phyloP scores from a whole-genome alignment of 2,888 invertebrate genomes.

The Mythimna loreyi region DNA sequence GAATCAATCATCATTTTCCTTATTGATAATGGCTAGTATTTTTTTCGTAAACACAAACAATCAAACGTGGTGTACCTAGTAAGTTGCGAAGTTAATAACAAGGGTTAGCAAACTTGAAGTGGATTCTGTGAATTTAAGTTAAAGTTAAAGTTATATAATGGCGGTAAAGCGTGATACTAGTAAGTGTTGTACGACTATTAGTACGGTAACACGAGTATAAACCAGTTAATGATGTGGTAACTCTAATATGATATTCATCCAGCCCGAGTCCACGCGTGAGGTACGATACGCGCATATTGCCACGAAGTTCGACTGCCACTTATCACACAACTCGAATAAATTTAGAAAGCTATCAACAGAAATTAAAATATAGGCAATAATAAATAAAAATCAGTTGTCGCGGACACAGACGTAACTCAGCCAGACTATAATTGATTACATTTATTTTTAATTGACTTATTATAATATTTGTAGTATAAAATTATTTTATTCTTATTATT shows the following conservation, averaged over 20 bases:
- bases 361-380: conserved; percentile 71
- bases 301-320: conserved; percentile 72
- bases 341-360: conserved; percentile 79
- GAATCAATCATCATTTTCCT: conserved; percentile 64
- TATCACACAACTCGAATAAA: conserved; percentile 77
- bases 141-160: conserved; percentile 47
- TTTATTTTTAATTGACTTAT: conserved; percentile 60
- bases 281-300: conserved; percentile 71
- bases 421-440: conserved; percentile 64
- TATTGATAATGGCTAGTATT: conserved; percentile 43
- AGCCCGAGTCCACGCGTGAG: conserved; percentile 52
- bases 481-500: no score
- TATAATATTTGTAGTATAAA: conserved; percentile 43
- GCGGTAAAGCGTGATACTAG: conserved; percentile 44
- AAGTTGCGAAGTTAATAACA: conserved; percentile 29
- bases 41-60: conserved; percentile 37
- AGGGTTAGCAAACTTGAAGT: conserved; percentile 24
- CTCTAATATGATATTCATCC: conserved; percentile 77
- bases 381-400: conserved; percentile 69
- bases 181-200: conserved; percentile 53
- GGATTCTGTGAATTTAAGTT: conserved; percentile 30
- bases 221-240: conserved; percentile 82
- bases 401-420: conserved; percentile 68
- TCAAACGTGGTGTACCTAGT: conserved; percentile 14
- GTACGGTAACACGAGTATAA: conserved; percentile 73